Evolutionary conservation across 2,113 vertebrate species (phyloP).

Genomic region (Nothoprocta perdicaria): DNA sequence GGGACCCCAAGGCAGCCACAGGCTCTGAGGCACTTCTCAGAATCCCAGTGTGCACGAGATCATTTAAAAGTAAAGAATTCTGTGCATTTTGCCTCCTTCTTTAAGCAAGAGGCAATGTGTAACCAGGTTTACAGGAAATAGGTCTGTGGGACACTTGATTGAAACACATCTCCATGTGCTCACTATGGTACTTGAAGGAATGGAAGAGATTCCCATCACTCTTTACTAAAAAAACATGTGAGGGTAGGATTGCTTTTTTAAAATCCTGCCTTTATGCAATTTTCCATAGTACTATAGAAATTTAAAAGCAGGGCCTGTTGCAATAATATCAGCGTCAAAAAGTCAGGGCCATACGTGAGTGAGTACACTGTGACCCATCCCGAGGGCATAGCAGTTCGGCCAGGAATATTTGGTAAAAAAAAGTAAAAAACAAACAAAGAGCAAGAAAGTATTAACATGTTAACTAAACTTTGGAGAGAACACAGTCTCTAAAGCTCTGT

Average conservation of each 20-base stretch:
- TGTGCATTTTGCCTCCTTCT: no score
- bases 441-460: background rate
- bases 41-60: no score
- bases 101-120: background rate
- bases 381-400: background rate
- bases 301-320: background rate
- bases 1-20: no score
- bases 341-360: accelerated
- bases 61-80: no score
- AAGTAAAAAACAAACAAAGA: background rate
- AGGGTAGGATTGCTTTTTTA: background rate
- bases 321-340: background rate
- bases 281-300: background rate
- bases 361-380: background rate
- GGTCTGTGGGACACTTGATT: background rate
- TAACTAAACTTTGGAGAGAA: background rate
- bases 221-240: background rate
- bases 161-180: accelerated
- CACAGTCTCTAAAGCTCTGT: background rate
- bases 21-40: background rate
- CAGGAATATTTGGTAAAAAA: background rate
- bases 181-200: background rate
- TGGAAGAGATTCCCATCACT: background rate
- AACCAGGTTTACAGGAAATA: background rate
- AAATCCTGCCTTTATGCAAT: background rate